Evolutionary conservation across 2,113 vertebrate species (phyloP), one percentile per base, ranked within the genome.

Genomic region (Muntiacus reevesi): DNA sequence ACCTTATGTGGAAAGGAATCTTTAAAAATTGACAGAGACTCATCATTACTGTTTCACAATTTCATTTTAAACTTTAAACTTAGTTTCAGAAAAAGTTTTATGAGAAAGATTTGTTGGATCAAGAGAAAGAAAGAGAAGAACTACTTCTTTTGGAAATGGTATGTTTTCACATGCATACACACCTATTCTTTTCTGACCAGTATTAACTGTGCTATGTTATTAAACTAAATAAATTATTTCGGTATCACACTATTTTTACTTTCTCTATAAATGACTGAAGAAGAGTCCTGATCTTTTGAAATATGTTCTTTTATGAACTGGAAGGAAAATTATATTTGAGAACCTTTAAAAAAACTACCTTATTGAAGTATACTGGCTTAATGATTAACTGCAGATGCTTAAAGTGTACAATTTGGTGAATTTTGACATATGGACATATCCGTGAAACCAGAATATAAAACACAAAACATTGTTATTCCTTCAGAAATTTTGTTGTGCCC

Each of bases 81-180:
- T 95, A 99, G 99, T 99, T 99, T 98, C 99, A 99, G 97, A 99
- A 99, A 99, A 99, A 99, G 82, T 99, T 99, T 98, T 99, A 99
- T 40, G 98, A 99, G 98, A 99, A 99, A 98, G 99, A 99, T 98
- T 98, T 99, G 78, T 98, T 99, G 98, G 99, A 99, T 98, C 99
- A 99, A 98, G 99, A 99, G 98, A 99, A 99, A 98, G 99, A 99
- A 95, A 99, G 99, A 98, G 99, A 99, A 98, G 99, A 99, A 90
- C 99, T 98, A n/a, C 98, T 99, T 54, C 99, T 99, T 97, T 98
- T 99, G 98, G 99, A 99, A 99, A 99, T 99, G 99, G 99, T 99
- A 99, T 98, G 99, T 95, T 96, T 92, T 71, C 11, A n/a, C 47
- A 36, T 7, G 10, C 6, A 33, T 33, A 89, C 12, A n/a, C 16